Percentiles rank a stretch among this genome's conserved stretches.
phyloP scores from a whole-genome alignment of 2,113 vertebrate species.

The Lasiurus cinereus region DNA sequence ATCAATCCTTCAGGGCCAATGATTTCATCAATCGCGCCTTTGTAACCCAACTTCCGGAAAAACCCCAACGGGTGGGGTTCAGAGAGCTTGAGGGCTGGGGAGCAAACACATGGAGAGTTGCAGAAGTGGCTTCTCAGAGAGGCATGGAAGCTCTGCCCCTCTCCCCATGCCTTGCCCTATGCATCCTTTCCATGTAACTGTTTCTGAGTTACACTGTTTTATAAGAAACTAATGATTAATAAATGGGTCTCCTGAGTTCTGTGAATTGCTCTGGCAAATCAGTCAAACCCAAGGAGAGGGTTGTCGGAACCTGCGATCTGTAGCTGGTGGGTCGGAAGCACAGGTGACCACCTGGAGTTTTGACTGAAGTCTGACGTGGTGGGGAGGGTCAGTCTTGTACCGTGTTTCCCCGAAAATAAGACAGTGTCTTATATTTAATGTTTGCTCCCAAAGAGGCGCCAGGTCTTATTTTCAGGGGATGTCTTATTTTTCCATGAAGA shows the following conservation, averaged over 20 bases:
- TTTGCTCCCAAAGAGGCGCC: too few species aligned
- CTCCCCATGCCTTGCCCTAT: background rate
- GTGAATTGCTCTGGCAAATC: background rate
- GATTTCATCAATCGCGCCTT: background rate
- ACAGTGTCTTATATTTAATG: too few species aligned
- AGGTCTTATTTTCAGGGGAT: too few species aligned
- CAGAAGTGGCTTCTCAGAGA: background rate
- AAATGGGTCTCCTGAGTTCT: background rate
- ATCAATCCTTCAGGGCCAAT: background rate
- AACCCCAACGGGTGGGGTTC: background rate
- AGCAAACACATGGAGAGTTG: background rate
- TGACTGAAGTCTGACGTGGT: background rate
- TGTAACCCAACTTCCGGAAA: background rate
- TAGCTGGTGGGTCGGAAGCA: background rate
- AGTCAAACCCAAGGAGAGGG: background rate
- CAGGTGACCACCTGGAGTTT: background rate
- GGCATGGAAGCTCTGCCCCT: background rate
- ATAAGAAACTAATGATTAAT: background rate
- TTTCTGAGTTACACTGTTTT: background rate
- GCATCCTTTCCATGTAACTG: background rate
- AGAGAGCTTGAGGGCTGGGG: background rate
- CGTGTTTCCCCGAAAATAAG: too few species aligned
- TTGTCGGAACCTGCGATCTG: background rate
- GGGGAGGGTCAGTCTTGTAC: background rate
- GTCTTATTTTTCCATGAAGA: too few species aligned